A percentile compares a stretch with the other conserved stretches of the same genome.
Conservation (phyloP, 2,797 vertebrate genomes). For the Lepilemur ruficaudatus region DNA sequence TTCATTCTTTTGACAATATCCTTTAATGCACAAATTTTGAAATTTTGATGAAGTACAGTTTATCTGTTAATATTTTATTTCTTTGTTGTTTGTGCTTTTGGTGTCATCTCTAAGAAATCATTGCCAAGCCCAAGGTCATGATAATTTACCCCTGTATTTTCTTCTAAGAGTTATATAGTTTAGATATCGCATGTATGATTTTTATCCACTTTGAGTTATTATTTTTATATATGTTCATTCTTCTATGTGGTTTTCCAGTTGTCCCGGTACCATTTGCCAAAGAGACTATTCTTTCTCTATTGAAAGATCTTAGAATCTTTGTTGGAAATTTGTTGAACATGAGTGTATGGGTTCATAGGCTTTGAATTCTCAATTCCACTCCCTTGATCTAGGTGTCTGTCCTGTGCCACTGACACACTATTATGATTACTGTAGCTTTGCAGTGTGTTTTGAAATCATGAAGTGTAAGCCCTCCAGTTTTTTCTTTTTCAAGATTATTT, state of each 20-base stretch:
- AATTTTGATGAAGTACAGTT: not conserved
- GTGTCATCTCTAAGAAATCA: not conserved
- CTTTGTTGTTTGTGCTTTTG: not conserved
- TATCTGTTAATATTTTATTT: not conserved
- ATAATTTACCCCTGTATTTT: not conserved
- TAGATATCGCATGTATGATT: not conserved
- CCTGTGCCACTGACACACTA: not conserved
- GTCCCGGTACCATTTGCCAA: not conserved
- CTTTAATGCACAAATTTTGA: not conserved
- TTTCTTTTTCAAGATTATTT: not conserved
- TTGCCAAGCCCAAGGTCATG: not conserved
- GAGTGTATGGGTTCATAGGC: not conserved
- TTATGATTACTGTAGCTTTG: not conserved
- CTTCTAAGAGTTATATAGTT: not conserved
- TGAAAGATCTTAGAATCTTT: not conserved
- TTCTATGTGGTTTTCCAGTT: not conserved
- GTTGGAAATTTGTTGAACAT: not conserved
- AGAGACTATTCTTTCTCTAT: not conserved
- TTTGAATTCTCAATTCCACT: not conserved
- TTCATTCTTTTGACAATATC: not conserved
- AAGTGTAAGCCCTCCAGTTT: not conserved
- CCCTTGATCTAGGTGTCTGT: not conserved
- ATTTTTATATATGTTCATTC: not conserved
- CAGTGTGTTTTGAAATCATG: not conserved
- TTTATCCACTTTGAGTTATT: not conserved